A percentile compares a stretch with the other conserved stretches of the same genome.
Evolutionary conservation across 2,797 vertebrate species (phyloP).

Genomic region (Hafferia zeledoni): DNA sequence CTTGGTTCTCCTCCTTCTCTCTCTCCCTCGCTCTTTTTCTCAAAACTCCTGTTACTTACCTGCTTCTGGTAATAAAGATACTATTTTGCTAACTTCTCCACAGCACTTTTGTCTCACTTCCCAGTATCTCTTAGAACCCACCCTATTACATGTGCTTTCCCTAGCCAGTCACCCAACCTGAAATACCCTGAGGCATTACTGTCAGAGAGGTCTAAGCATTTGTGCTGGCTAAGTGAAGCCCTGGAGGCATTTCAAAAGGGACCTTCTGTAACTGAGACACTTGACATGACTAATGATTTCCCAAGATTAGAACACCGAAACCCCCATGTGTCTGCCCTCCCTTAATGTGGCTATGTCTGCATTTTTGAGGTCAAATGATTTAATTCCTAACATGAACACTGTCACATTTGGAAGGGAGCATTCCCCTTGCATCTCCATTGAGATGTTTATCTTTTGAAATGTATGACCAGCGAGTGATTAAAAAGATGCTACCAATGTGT

Average conservation of each 20-base stretch:
- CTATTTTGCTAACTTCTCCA: too few relatives aligned
- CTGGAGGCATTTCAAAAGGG: not conserved
- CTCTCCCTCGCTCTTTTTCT: too few relatives aligned
- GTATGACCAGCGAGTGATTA: rapidly evolving
- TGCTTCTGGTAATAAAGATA: too few relatives aligned
- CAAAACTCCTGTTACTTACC: too few relatives aligned
- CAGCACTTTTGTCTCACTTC: too few relatives aligned
- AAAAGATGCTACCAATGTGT: not conserved
- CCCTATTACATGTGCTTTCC: not conserved
- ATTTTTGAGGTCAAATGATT: not conserved
- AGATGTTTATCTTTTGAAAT: not conserved
- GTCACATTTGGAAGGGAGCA: not conserved
- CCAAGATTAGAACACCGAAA: not conserved
- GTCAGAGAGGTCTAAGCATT: not conserved
- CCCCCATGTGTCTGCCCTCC: not conserved
- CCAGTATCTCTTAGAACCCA: too few relatives aligned
- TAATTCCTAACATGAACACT: not conserved
- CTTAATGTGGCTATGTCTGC: rapidly evolving
- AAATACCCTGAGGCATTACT: not conserved
- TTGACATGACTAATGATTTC: not conserved
- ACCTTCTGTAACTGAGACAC: not conserved
- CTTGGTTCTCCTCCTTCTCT: too few relatives aligned
- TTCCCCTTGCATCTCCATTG: not conserved
- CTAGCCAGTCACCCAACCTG: not conserved
- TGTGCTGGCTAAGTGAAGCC: not conserved